A percentile compares a stretch with the other conserved stretches of the same genome.
These are phyloP conservation scores for Distichodus sexfasciatus DNA, from an alignment of 2,797 vertebrate species.

Conservation along the genomic window DNA sequence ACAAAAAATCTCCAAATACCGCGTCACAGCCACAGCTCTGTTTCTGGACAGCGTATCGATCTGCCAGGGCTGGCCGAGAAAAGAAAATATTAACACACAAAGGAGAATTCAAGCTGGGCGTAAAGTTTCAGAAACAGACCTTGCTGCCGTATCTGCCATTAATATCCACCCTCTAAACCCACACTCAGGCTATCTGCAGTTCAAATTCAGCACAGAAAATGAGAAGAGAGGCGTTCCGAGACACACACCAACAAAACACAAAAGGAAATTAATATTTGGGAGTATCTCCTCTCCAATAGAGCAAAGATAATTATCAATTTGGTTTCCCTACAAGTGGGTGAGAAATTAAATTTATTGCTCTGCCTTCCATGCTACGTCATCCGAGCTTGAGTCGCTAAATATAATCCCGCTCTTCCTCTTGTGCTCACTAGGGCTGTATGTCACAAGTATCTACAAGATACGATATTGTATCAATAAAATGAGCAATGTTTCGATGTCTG, in stretches of 20 bases:
- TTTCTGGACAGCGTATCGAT: slow-evolving; percentile 36
- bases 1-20: too few species aligned
- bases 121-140: slow-evolving; percentile 3
- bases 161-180: slow-evolving; percentile 6
- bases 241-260: not conserved
- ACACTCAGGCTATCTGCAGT: slow-evolving; percentile 4
- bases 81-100: slow-evolving; percentile 36
- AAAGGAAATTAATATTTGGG: not conserved
- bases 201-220: not conserved
- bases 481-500: too few species aligned
- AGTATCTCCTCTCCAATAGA: not conserved
- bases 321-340: not conserved
- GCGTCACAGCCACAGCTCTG: slow-evolving; percentile 32
- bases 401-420: not conserved
- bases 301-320: not conserved
- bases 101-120: not conserved
- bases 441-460: too few species aligned
- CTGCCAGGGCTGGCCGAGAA: slow-evolving; percentile 7
- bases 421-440: too few species aligned
- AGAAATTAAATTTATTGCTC: not conserved
- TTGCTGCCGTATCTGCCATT: not conserved
- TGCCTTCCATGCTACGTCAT: not conserved
- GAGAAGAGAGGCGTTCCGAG: not conserved
- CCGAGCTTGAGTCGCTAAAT: slow-evolving; percentile 5
- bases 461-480: too few species aligned